phyloP scores from a whole-genome alignment of 2,113 vertebrate genomes.

The Hiodon tergisus region DNA sequence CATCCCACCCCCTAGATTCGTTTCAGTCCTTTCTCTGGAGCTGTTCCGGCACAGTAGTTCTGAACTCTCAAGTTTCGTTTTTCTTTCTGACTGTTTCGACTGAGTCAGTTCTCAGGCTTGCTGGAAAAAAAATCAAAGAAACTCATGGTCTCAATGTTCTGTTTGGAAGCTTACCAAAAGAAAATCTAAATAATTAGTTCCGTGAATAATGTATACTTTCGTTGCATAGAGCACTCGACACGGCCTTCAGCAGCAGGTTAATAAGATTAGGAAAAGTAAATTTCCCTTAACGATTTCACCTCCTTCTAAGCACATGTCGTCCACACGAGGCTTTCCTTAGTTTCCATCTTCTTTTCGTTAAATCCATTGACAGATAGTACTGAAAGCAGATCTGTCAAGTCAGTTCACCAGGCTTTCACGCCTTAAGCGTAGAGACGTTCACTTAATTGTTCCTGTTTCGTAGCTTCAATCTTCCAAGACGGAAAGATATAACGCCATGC shows the following conservation, averaged over 20 bases:
- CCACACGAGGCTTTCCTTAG: slow-evolving; percentile 20
- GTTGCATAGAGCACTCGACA: slow-evolving; percentile 40
- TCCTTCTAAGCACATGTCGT: slow-evolving; percentile 26
- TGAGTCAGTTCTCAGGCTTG: slow-evolving; percentile 9
- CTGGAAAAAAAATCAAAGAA: slow-evolving; percentile 43
- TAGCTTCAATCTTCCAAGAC: slow-evolving; percentile 65
- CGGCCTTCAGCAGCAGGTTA: slow-evolving; percentile 42
- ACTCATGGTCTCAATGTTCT: slow-evolving; percentile 24
- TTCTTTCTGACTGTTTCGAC: slow-evolving; percentile 35
- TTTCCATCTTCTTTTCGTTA: slow-evolving; percentile 33
- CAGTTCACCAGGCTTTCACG: slow-evolving; percentile 18
- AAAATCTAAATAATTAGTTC: background rate
- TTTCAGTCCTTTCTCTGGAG: slow-evolving; percentile 48
- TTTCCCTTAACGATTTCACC: slow-evolving; percentile 23
- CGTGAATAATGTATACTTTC: slow-evolving; percentile 41
- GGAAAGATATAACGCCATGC: slow-evolving; percentile 54
- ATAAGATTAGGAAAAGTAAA: slow-evolving; percentile 41
- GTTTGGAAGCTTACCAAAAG: background rate
- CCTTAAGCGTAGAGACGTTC: slow-evolving; percentile 20
- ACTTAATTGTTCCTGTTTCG: slow-evolving; percentile 36
- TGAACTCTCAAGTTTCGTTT: slow-evolving; percentile 59
- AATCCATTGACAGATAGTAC: slow-evolving; percentile 33
- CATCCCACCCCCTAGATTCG: slow-evolving; percentile 44
- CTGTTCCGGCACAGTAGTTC: slow-evolving; percentile 63
- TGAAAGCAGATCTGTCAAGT: slow-evolving; percentile 36